Percentiles rank a stretch among this genome's conserved stretches.
phyloP scores from a whole-genome alignment of 2,113 vertebrate genomes.

The Bufo bufo region DNA sequence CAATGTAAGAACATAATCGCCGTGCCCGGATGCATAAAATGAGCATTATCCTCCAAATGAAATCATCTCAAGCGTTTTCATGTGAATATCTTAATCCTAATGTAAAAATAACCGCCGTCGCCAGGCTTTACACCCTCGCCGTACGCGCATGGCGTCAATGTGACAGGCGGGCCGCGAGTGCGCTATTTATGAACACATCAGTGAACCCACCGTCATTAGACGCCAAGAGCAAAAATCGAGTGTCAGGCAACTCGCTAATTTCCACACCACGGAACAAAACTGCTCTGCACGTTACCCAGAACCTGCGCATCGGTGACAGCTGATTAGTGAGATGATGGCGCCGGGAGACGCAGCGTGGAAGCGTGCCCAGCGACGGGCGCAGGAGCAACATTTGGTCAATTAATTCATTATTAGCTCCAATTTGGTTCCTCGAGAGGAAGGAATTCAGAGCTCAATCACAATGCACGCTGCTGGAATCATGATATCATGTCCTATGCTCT shows the following conservation, averaged over 20 bases:
- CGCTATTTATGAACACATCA: not conserved
- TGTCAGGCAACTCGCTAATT: slow-evolving; percentile 1
- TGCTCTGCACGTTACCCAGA: not conserved
- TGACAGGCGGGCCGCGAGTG: not conserved
- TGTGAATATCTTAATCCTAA: not conserved
- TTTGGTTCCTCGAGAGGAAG: not conserved
- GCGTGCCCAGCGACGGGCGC: not conserved
- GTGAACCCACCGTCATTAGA: slow-evolving; percentile 1
- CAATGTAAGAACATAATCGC: too few relatives aligned
- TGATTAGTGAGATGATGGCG: not conserved
- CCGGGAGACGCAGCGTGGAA: not conserved
- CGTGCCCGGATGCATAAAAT: not conserved
- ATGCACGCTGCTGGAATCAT: not conserved
- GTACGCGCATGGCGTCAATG: not conserved
- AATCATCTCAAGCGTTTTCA: not conserved
- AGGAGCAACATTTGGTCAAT: not conserved
- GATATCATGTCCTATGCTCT: not conserved
- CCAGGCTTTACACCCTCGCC: not conserved
- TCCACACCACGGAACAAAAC: slow-evolving; percentile 24
- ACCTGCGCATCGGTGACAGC: not conserved
- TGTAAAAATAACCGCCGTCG: not conserved
- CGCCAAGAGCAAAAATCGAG: not conserved
- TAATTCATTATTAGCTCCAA: not conserved
- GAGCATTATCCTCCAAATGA: not conserved
- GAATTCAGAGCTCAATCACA: not conserved